Base-by-base conservation (phyloP, 2,113 vertebrate genomes). In the Trematocara zebra region DNA sequence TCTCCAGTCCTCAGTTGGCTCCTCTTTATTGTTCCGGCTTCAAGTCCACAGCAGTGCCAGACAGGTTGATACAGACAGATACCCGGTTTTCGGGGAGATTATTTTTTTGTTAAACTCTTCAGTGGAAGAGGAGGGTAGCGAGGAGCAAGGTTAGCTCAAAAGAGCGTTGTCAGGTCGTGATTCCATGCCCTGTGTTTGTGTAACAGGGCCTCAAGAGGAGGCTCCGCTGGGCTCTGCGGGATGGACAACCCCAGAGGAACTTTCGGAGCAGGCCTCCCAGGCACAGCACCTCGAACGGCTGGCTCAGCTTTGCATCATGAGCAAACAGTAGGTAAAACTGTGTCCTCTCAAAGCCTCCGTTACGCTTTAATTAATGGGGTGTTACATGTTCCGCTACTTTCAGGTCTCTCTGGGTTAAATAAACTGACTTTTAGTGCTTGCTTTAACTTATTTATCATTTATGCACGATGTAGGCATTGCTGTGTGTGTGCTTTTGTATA, bases 151-250 rank as follows among this genome's bases (percentile, higher is more conserved):
- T 42, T 5, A 44, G 33, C 53, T 17, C 5, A 33, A 14, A 31
- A 42, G 69, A 51, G 80, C 93, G 69, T 90, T 91, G 40, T 42
- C 1, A 1, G 15, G 11, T 92, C 88, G 94, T 96, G 94, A 95
- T 94, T 96, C 95, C 95, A 97, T 95, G 94, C 90, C 94, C 84
- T 95, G 92, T 88, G 93, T 95, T 92, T 97, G 95, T 95, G 93
- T 96, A 91, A 93, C 96, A 97, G 97, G 97, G 93, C 94, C 95
- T 88, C 95, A 94, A 87, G 97, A 97, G 94, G 97, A 97, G 93
- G 90, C 94, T 49, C 87, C 8, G 6, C 88, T 94, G 93, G 95
- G 96, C 86, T 94, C 91, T 18, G 91, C 90, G 76, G 96, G 95
- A 95, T 96, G 97, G 95, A 87, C 92, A 18, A 96, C 93, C 57